Percentiles rank a stretch among this genome's conserved stretches.
Conservation (phyloP, 2,888 invertebrate genomes). For the Saturnia pavonia region DNA sequence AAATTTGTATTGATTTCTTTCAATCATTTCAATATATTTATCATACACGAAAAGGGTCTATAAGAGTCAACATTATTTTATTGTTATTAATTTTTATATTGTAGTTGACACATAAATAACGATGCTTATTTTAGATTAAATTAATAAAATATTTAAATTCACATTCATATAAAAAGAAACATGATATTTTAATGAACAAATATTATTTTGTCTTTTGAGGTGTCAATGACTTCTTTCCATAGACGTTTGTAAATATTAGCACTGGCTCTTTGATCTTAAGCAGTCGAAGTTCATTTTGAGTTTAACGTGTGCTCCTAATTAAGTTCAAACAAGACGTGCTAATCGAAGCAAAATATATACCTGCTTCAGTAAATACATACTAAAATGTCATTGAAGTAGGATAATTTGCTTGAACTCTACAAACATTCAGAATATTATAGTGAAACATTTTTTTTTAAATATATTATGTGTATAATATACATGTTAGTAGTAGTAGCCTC, state of each 20-base stretch:
- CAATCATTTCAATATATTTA: no score
- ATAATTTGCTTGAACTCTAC: conserved; percentile 16
- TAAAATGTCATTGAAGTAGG: conserved; percentile 17
- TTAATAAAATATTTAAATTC: neutral
- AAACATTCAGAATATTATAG: neutral
- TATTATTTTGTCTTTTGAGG: conserved; percentile 26
- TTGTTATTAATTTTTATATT: no score
- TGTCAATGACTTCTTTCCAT: conserved; percentile 78
- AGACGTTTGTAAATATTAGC: conserved; percentile 72
- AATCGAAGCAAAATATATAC: conserved; percentile 50
- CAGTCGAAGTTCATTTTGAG: conserved; percentile 64
- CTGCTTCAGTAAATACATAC: conserved; percentile 24
- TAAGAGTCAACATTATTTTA: no score
- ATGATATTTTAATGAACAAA: neutral
- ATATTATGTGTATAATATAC: no score
- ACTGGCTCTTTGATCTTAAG: conserved; percentile 70
- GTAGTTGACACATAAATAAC: no score
- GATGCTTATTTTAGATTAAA: neutral
- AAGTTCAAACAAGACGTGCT: conserved; percentile 76
- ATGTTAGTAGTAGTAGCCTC: no score
- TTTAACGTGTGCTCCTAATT: conserved; percentile 73
- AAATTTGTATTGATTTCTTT: no score
- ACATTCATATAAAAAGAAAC: neutral
- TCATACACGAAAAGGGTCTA: no score
- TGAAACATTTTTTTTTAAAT: neutral